Conservation (phyloP, 2,113 vertebrate genomes). For the Muntiacus muntjak region DNA sequence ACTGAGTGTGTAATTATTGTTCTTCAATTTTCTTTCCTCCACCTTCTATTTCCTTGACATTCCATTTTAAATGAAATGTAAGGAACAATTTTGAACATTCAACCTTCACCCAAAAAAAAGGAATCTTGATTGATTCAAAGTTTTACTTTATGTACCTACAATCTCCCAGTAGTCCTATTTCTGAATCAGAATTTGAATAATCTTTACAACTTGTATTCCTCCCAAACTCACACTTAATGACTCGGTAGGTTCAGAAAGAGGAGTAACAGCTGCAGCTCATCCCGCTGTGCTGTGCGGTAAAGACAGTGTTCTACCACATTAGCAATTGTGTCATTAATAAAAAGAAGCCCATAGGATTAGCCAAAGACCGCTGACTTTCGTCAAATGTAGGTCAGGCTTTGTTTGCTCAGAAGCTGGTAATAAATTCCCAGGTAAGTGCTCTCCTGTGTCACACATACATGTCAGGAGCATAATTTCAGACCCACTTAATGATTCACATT, state of each 20-base stretch:
- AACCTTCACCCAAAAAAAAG: conserved; percentile 12
- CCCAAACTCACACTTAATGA: conserved; percentile 85
- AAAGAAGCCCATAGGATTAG: conserved; percentile 86
- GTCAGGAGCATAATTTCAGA: conserved; percentile 82
- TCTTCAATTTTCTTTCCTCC: conserved; percentile 39
- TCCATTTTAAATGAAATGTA: conserved; percentile 61
- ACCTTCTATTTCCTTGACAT: conserved; percentile 38
- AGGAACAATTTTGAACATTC: conserved; percentile 45
- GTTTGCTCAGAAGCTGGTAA: conserved; percentile 84
- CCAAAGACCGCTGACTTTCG: conserved; percentile 85
- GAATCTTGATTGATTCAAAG: conserved; percentile 70
- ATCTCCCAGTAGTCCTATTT: conserved; percentile 80
- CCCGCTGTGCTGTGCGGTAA: conserved; percentile 81
- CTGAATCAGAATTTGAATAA: conserved; percentile 85
- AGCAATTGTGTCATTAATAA: conserved; percentile 88
- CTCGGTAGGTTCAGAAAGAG: conserved; percentile 81
- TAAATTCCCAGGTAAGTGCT: conserved; percentile 88
- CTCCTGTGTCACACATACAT: conserved; percentile 83
- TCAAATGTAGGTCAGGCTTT: conserved; percentile 89
- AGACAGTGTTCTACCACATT: conserved; percentile 86
- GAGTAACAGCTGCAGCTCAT: conserved; percentile 83
- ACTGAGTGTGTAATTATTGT: neutral
- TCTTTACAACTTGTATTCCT: conserved; percentile 82
- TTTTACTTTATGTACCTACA: conserved; percentile 74
- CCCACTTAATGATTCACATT: conserved; percentile 81